These are phyloP conservation scores for Geotrypetes seraphini DNA, from an alignment of 2,797 vertebrate genomes.

Conservation along the genomic window DNA sequence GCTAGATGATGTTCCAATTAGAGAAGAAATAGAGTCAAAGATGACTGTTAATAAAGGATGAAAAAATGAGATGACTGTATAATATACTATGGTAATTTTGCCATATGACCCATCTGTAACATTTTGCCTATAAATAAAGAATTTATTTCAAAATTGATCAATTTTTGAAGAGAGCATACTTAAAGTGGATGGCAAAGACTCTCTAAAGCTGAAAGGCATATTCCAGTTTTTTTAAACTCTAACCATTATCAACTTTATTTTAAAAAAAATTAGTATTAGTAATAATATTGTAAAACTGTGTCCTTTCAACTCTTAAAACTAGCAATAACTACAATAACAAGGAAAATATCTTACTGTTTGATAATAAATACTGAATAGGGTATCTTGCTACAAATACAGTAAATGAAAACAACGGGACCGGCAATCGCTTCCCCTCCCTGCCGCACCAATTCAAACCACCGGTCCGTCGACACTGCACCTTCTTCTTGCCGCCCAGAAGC, in stretches of 20 bases:
- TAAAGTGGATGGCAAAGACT: conserved; percentile 1
- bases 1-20: conserved; percentile 68
- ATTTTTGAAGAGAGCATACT: conserved; percentile 14
- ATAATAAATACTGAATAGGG: conserved; percentile 7
- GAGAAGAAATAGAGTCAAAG: conserved; percentile 57
- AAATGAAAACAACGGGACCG: too few relatives aligned
- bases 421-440: too few relatives aligned
- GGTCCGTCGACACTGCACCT: too few relatives aligned
- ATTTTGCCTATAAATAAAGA: conserved; percentile 56
- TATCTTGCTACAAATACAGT: conserved; percentile 3
- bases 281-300: conserved; percentile 9
- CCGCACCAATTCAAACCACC: too few relatives aligned
- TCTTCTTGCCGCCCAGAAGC: too few relatives aligned
- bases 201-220: conserved; percentile 1
- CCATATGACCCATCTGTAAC: conserved; percentile 51
- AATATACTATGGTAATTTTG: conserved; percentile 56
- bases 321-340: conserved; percentile 18
- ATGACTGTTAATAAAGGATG: conserved; percentile 67
- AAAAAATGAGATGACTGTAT: conserved; percentile 58
- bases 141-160: conserved; percentile 16
- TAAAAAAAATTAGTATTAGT: background rate
- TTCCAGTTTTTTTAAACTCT: conserved; percentile 6
- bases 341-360: background rate
- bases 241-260: conserved; percentile 14
- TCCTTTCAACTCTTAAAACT: conserved; percentile 11